Evolutionary conservation across 1,140 invertebrate genomes (phyloP).

Genomic region (Pseudomyrmex cubaensis): DNA sequence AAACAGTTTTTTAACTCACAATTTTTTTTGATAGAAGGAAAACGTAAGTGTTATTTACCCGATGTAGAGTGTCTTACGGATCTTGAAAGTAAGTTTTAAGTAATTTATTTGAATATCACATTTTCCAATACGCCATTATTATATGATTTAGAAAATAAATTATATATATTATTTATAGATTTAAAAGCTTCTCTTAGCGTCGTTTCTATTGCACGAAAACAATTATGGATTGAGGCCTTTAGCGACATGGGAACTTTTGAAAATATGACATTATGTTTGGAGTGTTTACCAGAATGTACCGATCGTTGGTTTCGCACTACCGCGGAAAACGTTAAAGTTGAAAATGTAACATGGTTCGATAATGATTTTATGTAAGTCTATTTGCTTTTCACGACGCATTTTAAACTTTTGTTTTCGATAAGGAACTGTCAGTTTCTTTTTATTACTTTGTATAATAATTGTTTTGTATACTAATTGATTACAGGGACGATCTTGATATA

Average conservation of each 20-base stretch:
- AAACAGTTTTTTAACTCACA: too few relatives aligned
- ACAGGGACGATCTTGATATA: constrained; percentile 62
- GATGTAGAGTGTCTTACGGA: constrained; percentile 77
- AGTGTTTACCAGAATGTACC: constrained; percentile 75
- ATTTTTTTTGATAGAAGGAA: constrained; percentile 28
- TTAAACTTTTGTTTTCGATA: too few relatives aligned
- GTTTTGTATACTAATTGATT: constrained; percentile 23
- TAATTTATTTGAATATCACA: not conserved
- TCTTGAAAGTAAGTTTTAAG: constrained; percentile 59
- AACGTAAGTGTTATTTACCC: constrained; percentile 66
- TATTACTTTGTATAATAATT: not conserved
- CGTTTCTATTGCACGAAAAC: not conserved
- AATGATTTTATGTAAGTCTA: constrained; percentile 60
- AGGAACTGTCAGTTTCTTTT: not conserved
- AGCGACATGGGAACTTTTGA: too few relatives aligned
- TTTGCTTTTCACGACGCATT: not conserved
- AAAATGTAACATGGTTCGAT: constrained; percentile 31
- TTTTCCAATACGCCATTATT: too few relatives aligned
- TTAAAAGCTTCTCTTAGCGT: too few relatives aligned
- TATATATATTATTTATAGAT: not conserved
- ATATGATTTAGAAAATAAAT: too few relatives aligned
- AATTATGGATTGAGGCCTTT: not conserved
- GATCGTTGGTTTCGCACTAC: constrained; percentile 67
- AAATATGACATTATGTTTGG: constrained; percentile 51
- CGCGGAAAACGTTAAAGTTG: constrained; percentile 62